These are phyloP conservation scores for Macaria liturata DNA, from an alignment of 2,888 invertebrate species.

Conservation along the genomic window DNA sequence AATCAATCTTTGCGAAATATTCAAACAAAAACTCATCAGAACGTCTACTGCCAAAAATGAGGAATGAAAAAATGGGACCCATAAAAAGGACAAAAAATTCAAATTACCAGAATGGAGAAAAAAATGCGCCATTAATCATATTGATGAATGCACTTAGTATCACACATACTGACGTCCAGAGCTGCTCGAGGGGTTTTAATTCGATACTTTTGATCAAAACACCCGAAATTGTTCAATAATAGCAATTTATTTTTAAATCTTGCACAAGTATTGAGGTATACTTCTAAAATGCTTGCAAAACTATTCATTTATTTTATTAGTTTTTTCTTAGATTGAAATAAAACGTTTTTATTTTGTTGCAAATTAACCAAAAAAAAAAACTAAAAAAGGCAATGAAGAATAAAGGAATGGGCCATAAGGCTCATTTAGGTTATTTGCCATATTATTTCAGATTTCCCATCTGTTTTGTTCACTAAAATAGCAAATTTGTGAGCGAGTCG, in stretches of 20 bases:
- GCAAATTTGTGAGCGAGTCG: slow-evolving; percentile 60
- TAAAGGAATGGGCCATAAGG: no score
- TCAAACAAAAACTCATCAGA: slow-evolving; percentile 58
- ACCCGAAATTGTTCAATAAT: slow-evolving; percentile 55
- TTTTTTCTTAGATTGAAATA: no score
- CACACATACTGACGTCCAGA: slow-evolving; percentile 52
- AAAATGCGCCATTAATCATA: slow-evolving; percentile 68
- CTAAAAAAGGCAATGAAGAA: no score
- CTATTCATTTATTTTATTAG: no score
- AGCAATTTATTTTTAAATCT: slow-evolving; percentile 38
- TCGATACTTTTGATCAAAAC: slow-evolving; percentile 46
- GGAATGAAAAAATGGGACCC: slow-evolving; percentile 47
- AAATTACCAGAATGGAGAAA: slow-evolving; percentile 56
- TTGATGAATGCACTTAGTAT: slow-evolving; percentile 70
- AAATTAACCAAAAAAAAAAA: no score
- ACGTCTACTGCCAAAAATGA: slow-evolving; percentile 47
- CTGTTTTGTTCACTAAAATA: slow-evolving; percentile 42
- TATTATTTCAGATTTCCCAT: slow-evolving; percentile 35
- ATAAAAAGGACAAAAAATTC: slow-evolving; percentile 50
- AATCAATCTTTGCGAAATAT: slow-evolving; percentile 65
- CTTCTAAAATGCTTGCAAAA: no score
- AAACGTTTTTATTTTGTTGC: no score
- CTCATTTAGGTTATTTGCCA: slow-evolving; percentile 49
- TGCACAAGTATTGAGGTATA: slow-evolving; percentile 11
- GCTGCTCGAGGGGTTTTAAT: slow-evolving; percentile 46